These are phyloP conservation scores for Saccostrea cuccullata DNA, from an alignment of 1,140 invertebrate species.

Conservation along the genomic window DNA sequence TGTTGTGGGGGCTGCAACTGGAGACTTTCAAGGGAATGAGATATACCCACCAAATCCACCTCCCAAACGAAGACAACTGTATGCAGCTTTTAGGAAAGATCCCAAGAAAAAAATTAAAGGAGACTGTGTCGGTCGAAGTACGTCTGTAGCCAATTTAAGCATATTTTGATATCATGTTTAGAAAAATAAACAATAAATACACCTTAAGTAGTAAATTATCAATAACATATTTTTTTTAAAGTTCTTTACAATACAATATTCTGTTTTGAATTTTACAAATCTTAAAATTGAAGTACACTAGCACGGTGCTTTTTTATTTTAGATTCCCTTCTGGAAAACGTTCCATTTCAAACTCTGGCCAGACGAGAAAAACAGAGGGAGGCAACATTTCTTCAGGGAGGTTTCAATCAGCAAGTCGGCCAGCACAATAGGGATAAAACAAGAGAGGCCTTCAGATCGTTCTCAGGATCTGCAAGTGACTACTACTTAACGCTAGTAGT, in stretches of 20 bases:
- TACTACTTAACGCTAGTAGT: constrained; percentile 6
- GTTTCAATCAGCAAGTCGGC: background rate
- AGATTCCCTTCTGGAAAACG: background rate
- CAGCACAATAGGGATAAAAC: background rate
- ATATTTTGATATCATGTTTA: background rate
- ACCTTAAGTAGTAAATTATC: no score
- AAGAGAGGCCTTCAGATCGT: background rate
- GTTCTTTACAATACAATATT: no score
- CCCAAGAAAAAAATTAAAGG: background rate
- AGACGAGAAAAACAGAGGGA: background rate
- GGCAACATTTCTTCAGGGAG: background rate
- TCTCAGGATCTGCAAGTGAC: background rate
- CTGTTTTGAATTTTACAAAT: no score
- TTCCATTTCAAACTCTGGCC: background rate
- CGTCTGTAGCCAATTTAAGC: background rate
- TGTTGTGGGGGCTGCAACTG: background rate
- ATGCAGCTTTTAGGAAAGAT: constrained; percentile 5
- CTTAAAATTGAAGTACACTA: no score
- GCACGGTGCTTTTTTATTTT: background rate
- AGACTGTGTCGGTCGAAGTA: background rate
- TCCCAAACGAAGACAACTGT: background rate
- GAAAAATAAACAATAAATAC: no score
- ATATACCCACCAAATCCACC: background rate
- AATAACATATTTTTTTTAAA: no score
- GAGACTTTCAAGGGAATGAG: background rate